These are phyloP conservation scores for Drosophila parthenogenetica DNA, from an alignment of 2,888 invertebrate genomes.

Conservation along the genomic window DNA sequence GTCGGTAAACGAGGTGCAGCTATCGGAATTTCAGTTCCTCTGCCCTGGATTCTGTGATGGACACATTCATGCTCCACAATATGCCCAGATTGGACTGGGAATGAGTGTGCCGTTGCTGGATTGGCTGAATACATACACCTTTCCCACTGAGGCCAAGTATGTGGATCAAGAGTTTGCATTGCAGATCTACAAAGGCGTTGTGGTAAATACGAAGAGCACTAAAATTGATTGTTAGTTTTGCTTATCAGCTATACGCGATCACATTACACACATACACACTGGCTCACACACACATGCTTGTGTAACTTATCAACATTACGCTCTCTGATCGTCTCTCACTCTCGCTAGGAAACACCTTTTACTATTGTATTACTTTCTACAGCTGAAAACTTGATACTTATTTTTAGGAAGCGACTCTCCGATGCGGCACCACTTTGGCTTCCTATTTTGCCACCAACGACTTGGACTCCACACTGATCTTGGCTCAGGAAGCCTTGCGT, in stretches of 20 bases:
- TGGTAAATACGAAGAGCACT: constrained; percentile 87
- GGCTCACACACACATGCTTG: neutral
- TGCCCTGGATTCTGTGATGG: constrained; percentile 96
- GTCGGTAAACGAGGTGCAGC: constrained; percentile 50
- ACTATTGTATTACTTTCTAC: constrained; percentile 1
- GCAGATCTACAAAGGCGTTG: constrained; percentile 90
- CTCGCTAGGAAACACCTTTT: constrained; percentile 1
- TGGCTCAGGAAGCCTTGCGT: constrained; percentile 89
- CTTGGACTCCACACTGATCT: constrained; percentile 88
- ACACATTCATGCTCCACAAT: constrained; percentile 96
- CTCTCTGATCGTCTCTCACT: constrained; percentile 3
- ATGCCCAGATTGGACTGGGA: constrained; percentile 93
- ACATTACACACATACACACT: neutral
- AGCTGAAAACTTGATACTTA: constrained; percentile 48
- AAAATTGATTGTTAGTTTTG: constrained; percentile 6
- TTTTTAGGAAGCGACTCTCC: constrained; percentile 89
- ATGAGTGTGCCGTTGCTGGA: constrained; percentile 92
- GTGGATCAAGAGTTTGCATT: constrained; percentile 89
- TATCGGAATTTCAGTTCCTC: constrained; percentile 88
- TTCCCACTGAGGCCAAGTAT: constrained; percentile 92
- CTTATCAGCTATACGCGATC: constrained; percentile 36
- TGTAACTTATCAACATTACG: constrained; percentile 9
- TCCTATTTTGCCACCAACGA: constrained; percentile 94
- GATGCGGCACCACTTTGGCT: constrained; percentile 94
- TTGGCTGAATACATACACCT: constrained; percentile 95